Evolutionary conservation across 2,888 invertebrate genomes (phyloP), one percentile per base, ranked within the genome.

Genomic region (Dicycla oo): DNA sequence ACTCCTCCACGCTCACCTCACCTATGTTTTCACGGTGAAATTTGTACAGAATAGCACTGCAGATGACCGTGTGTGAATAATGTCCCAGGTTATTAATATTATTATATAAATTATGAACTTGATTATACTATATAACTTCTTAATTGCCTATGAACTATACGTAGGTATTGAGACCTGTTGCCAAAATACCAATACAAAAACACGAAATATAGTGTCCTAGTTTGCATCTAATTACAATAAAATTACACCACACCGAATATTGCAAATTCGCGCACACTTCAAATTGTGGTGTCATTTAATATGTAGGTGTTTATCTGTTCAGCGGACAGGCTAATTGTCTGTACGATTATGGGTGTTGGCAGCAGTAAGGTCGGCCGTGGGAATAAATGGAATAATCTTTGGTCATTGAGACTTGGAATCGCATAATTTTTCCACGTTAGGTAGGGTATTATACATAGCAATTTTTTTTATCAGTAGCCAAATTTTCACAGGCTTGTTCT

Each of bases 231-330:
- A 80, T 83, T 82, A 82, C 75, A 84, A 82, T 85, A 77, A 84
- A 80, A 84, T 87, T 87, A 83, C 70, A 84, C 83, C 85, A 81
- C 78, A 78, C 76, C 66, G 73, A 66, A 77, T 76, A 82, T 75
- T 80, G 75, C 82, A 77, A 78, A 79, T 80, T 81, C 69, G 73
- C 63, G 69, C 79, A 77, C 81, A 69, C 68, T 73, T 86, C 73
- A 69, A 86, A 75, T 61, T 49, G 71, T 78, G 63, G 70, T 87
- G 87, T 88, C 87, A 88, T 82, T 86, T 84, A 69, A 75, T 75
- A 73, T 74, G 83, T 86, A 78, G 76, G 81, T 76, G 75, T 75
- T 74, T 78, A 79, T 64, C 58, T 64, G 67, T 68, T 66, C 40
- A 61, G 56, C 51, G 67, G 69, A 61, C 78, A 75, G 73, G 62